These are phyloP conservation scores for Macrophya alboannulata DNA, from an alignment of 2,888 invertebrate genomes.

Conservation along the genomic window DNA sequence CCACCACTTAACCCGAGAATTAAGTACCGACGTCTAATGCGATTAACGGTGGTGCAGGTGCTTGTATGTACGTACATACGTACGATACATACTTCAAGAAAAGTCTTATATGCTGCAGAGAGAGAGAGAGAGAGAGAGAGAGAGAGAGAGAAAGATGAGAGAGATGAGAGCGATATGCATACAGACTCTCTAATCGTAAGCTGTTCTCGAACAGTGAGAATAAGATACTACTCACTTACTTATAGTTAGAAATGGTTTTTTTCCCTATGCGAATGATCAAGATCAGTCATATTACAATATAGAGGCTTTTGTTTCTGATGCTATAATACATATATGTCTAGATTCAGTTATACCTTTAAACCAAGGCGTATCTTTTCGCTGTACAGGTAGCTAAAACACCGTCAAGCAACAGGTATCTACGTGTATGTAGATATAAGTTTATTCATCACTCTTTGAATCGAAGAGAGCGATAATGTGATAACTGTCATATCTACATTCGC, in stretches of 20 bases:
- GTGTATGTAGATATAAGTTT: not conserved
- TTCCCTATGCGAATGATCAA: too few species aligned
- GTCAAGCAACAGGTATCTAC: not conserved
- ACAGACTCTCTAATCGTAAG: too few species aligned
- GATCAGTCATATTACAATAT: too few species aligned
- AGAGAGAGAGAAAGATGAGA: too few species aligned
- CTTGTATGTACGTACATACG: not conserved
- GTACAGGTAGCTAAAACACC: not conserved
- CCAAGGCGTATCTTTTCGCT: not conserved
- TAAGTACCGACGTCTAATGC: conserved; percentile 55
- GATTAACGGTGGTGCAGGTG: conserved; percentile 57
- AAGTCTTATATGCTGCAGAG: not conserved
- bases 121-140: too few species aligned
- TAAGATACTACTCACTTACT: not conserved
- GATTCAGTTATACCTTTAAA: not conserved
- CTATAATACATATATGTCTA: too few species aligned
- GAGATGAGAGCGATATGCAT: not conserved
- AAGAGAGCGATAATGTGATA: not conserved
- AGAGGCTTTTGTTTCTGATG: too few species aligned
- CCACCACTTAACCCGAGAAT: conserved; percentile 51
- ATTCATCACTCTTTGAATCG: not conserved
- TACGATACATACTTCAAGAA: too few species aligned
- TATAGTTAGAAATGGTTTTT: not conserved
- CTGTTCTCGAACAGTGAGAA: not conserved
- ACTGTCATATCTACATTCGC: not conserved